Base-by-base conservation (phyloP, 2,888 invertebrate species). In the Oxyteleia sp. region DNA sequence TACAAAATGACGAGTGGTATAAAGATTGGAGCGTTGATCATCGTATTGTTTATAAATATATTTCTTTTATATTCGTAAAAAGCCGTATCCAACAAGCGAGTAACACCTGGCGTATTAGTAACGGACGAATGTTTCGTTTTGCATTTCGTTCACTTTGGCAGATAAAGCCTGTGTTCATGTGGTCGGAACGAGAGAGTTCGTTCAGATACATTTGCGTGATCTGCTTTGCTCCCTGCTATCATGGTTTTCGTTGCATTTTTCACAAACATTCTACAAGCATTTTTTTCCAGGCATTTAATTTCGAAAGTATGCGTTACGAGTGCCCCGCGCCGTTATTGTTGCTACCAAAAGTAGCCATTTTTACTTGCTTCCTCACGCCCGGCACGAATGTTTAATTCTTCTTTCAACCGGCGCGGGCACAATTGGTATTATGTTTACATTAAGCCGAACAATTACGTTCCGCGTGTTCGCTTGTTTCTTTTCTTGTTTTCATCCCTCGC, bases 171-270 rank as follows among this genome's bases (percentile, higher is more conserved):
- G 82, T 82, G 82, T 82, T 84, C 84, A 82, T 82, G 84, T 78
- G 84, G 82, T 85, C 53, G 87, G 80, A 87, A 85, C 85, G 82
- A 80, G 78, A 87, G 84, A 87, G 85, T 84, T 86, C 84, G 85
- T 83, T 78, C 85, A 86, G 84, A 87, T 87, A 87, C 87, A 88
- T 88, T 88, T 87, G 84, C 79, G 63, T 80, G 82, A 85, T 85
- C 79, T 82, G 85, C 79, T 84, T 84, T 80, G 64, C 80, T 66
- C 76, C 68, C 76, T 63, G 45, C 75, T 71, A 68, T 68, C 75
- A 38, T 72, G 71, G 78, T 85, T 86, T 88, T 80, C 63, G 78
- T 84, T 84, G 83, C 81, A 84, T 87, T 84, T 84, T 79, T 80
- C 84, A 68, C 79, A 51, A 75, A 72, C 66, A 81, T 61, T 82